phyloP scores from a whole-genome alignment of 2,113 vertebrate species.

The Budorcas taxicolor region DNA sequence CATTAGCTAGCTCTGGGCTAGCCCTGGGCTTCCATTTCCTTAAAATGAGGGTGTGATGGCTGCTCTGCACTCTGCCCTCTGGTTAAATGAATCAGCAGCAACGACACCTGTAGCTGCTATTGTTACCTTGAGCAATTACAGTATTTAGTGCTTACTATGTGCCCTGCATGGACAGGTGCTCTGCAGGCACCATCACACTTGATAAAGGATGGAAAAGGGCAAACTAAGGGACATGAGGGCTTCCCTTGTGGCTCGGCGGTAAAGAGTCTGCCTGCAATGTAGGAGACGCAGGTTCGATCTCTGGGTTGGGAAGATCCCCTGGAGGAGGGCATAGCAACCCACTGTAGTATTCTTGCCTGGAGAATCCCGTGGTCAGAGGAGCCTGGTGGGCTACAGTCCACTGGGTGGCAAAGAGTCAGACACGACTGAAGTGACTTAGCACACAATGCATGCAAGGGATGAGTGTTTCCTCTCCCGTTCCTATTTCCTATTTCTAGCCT shows the following conservation, averaged over 20 bases:
- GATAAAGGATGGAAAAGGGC: background rate
- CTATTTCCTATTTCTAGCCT: too few species aligned
- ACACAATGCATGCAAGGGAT: background rate
- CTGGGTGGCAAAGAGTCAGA: background rate
- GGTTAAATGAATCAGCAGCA: background rate
- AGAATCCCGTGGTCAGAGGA: background rate
- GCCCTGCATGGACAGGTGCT: fast-evolving
- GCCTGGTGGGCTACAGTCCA: background rate
- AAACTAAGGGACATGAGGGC: too few species aligned
- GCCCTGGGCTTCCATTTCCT: background rate
- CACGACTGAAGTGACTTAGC: background rate
- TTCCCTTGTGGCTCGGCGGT: background rate
- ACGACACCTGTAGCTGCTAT: background rate
- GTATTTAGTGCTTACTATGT: fast-evolving
- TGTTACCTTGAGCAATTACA: fast-evolving
- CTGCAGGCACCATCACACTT: background rate
- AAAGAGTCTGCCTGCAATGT: background rate
- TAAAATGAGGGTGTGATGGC: background rate
- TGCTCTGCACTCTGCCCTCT: background rate
- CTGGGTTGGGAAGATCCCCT: background rate
- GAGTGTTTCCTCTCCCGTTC: background rate
- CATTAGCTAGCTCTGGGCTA: background rate
- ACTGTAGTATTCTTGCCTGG: background rate
- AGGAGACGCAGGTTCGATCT: background rate
- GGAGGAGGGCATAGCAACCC: background rate